Evolutionary conservation across 2,888 invertebrate genomes (phyloP).

Genomic region (Embidobia sp.): DNA sequence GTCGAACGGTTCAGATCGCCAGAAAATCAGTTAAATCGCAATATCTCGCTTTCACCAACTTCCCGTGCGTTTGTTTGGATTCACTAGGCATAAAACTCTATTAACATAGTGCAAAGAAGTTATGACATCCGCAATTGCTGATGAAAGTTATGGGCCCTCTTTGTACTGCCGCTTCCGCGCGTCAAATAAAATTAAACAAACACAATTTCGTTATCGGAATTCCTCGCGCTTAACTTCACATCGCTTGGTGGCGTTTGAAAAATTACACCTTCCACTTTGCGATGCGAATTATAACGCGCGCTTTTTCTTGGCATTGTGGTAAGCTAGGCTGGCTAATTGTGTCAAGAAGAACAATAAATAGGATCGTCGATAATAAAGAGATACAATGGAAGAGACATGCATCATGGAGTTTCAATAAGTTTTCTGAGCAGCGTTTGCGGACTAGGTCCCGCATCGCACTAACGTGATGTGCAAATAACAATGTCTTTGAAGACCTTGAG

Average conservation of each 20-base stretch:
- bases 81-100: constrained; percentile 62
- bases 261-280: constrained; percentile 1
- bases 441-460: constrained; percentile 53
- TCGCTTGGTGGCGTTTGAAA: constrained; percentile 1
- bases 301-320: neutral
- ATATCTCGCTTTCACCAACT: constrained; percentile 65
- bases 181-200: constrained; percentile 42
- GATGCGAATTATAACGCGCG: constrained; percentile 4
- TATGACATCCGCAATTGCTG: constrained; percentile 58
- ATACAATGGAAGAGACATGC: constrained; percentile 48
- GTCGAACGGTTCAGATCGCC: constrained; percentile 40
- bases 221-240: constrained; percentile 3
- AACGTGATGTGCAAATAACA: constrained; percentile 66
- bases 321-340: constrained; percentile 23
- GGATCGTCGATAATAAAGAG: constrained; percentile 47
- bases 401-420: constrained; percentile 45
- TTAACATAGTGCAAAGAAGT: constrained; percentile 61
- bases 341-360: constrained; percentile 56
- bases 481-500: constrained; percentile 64
- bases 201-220: constrained; percentile 41
- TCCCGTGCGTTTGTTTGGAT: constrained; percentile 64
- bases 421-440: constrained; percentile 31
- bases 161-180: constrained; percentile 52
- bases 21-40: constrained; percentile 55
- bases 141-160: constrained; percentile 52